Evolutionary conservation across 2,113 vertebrate species (phyloP).

Genomic region (Bujurquina vittata): DNA sequence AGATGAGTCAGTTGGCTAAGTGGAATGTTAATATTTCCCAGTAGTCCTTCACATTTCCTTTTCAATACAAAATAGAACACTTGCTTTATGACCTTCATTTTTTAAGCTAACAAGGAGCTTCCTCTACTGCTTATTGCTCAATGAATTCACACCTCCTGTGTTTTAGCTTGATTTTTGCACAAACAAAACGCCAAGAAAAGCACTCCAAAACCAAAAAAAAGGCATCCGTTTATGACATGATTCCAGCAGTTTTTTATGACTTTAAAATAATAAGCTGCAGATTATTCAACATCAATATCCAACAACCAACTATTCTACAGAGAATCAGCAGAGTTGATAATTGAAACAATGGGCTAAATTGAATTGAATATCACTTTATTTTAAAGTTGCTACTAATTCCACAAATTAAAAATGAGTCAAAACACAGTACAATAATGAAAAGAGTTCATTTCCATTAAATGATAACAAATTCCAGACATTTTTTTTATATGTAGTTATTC

Average conservation of each 20-base stretch:
- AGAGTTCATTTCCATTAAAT: constrained; percentile 60
- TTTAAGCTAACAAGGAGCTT: neutral
- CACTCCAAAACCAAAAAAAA: neutral
- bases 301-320: neutral
- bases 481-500: constrained; percentile 55
- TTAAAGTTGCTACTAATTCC: constrained; percentile 50
- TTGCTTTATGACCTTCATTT: constrained; percentile 37
- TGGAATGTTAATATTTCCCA: neutral
- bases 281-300: constrained; percentile 3
- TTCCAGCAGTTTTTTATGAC: neutral
- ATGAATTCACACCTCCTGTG: neutral
- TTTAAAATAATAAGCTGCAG: neutral
- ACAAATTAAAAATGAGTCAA: constrained; percentile 53
- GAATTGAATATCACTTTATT: constrained; percentile 55
- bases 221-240: neutral
- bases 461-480: constrained; percentile 59
- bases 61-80: constrained; percentile 31
- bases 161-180: rapidly evolving
- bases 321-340: constrained; percentile 16
- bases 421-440: constrained; percentile 20
- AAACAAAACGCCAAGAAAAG: neutral
- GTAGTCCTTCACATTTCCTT: neutral
- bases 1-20: constrained; percentile 3
- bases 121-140: neutral
- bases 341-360: constrained; percentile 46